phyloP scores from a whole-genome alignment of 1,140 invertebrate species.

The Polypedilum vanderplanki region DNA sequence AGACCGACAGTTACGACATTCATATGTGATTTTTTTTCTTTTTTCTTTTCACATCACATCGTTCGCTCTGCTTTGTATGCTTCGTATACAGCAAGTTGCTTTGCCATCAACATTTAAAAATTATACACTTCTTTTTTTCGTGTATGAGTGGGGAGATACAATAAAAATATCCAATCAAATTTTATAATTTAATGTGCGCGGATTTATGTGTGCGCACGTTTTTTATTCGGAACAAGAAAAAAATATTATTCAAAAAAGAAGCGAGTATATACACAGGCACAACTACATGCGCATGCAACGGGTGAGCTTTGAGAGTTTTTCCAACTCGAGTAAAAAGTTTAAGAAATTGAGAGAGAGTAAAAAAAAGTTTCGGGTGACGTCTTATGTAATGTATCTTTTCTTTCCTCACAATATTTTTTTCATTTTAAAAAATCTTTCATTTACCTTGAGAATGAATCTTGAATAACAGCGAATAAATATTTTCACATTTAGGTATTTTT shows the following conservation, averaged over 20 bases:
- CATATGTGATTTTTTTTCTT: slow-evolving; percentile 27
- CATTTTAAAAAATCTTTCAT: no score
- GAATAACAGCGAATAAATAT: no score
- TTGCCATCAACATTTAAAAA: slow-evolving; percentile 27
- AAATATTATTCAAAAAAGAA: slow-evolving; percentile 23
- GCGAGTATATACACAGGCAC: background rate
- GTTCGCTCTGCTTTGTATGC: background rate
- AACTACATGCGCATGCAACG: slow-evolving; percentile 6
- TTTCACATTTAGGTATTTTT: no score
- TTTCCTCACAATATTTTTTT: no score
- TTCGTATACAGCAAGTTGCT: background rate
- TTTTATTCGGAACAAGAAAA: background rate
- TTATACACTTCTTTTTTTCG: background rate
- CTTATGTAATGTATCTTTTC: background rate
- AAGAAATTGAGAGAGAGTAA: background rate
- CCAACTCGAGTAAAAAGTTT: background rate
- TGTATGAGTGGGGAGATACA: slow-evolving; percentile 9
- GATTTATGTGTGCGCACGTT: slow-evolving; percentile 25
- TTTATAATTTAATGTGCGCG: slow-evolving; percentile 26
- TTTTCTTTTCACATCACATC: background rate
- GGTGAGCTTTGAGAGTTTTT: slow-evolving; percentile 23
- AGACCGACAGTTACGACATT: slow-evolving; percentile 26
- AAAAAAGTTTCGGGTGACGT: background rate
- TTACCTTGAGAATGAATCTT: no score
- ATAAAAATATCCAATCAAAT: slow-evolving; percentile 27